Evolutionary conservation across 2,888 invertebrate species (phyloP), one percentile per base, ranked within the genome.

Genomic region (Tetropium fuscum): DNA sequence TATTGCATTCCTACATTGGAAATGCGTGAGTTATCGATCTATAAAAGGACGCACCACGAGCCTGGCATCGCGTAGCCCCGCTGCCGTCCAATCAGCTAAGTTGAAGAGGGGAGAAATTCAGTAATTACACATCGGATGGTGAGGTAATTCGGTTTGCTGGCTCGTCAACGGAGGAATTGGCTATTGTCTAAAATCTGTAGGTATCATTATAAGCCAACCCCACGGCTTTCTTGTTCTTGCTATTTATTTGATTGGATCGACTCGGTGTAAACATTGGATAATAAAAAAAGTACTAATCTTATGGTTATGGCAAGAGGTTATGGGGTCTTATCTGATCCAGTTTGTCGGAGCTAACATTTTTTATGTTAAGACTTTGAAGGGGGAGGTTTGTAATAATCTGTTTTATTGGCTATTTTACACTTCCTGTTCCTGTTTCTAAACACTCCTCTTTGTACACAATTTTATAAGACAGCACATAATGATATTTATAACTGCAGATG

Each of bases 1-100:
- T 55, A 55, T 55, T 43, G 38, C 45, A 53, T 44, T 53, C 53
- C 53, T 19, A 7, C 53, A 30, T 44, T 32, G 43, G 22, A n/a
- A n/a, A 48, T 57, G 57, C 57, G 57, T 57, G 57, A 41, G 57
- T 51, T 57, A 57, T 57, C 57, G 57, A 57, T 57, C 51, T 49
- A 44, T 30, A 51, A 57, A 57, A 57, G 57, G 57, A 57, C 48
- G 57, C 57, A 57, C 44, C 55, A 55, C 19, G 55, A 41, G 22
- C 48, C 43, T 34, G 43, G 47, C 48, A 41, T 48, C 48, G 48
- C 48, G 47, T 36, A 36, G 47, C 47, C 47, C 47, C 30, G 25
- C 13, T 22, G 20, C 43, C 44, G 38, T 56, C 57, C 57, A 57
- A 57, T 57, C 57, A 51, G 57, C 44, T 55, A 47, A 55, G 47